A percentile compares a stretch with the other conserved stretches of the same genome.
phyloP scores from a whole-genome alignment of 1,140 invertebrate genomes.

The Octopus sinensis region DNA sequence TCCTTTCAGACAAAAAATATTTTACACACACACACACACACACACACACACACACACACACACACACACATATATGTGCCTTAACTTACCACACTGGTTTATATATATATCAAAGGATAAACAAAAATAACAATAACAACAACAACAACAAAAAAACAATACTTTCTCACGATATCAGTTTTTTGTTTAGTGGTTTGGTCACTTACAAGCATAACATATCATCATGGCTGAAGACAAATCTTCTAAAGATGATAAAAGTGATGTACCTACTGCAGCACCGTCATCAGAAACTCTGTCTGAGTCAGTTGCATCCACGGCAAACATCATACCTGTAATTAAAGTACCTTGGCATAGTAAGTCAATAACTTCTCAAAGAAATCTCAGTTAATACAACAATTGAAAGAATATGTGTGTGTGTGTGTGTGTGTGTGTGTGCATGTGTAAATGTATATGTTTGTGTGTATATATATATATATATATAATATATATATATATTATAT shows the following conservation, averaged over 20 bases:
- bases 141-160: background rate
- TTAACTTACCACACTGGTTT: background rate
- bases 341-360: too few relatives aligned
- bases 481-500: too few relatives aligned
- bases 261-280: too few relatives aligned
- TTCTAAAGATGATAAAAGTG: background rate
- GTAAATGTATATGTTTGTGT: too few relatives aligned
- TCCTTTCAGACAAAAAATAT: background rate
- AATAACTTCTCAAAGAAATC: too few relatives aligned
- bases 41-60: background rate
- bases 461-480: too few relatives aligned
- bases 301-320: too few relatives aligned
- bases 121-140: background rate
- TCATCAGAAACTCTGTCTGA: too few relatives aligned
- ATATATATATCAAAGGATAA: background rate
- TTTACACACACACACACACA: background rate
- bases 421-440: too few relatives aligned
- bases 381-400: too few relatives aligned
- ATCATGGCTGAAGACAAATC: background rate
- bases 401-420: too few relatives aligned
- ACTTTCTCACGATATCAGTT: background rate
- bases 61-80: background rate
- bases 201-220: background rate
- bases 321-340: too few relatives aligned
- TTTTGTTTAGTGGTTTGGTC: background rate